Evolutionary conservation across 1,140 invertebrate species (phyloP).

Genomic region (Piezodorus guildinii): DNA sequence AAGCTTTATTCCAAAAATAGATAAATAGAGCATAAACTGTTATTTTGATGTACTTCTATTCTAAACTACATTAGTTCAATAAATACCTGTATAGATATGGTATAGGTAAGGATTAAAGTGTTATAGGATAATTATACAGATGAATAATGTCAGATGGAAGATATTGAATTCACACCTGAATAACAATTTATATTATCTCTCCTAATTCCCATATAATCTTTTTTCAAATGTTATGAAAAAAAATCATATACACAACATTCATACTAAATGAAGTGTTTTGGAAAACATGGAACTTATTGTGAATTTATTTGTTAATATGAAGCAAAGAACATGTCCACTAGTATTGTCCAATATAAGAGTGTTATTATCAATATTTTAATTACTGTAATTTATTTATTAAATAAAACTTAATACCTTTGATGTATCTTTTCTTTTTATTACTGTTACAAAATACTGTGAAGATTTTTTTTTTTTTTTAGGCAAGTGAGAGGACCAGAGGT

Average conservation of each 20-base stretch:
- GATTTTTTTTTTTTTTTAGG: too few relatives aligned
- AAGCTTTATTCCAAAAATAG: constrained; percentile 1
- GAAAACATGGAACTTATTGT: constrained; percentile 14
- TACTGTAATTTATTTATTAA: constrained; percentile 30
- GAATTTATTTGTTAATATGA: constrained; percentile 26
- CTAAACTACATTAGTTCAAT: constrained; percentile 24
- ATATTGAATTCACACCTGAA: neutral
- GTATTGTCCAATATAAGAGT: constrained; percentile 27
- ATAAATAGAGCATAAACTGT: constrained; percentile 1
- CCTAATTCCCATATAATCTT: neutral
- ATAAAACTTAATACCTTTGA: constrained; percentile 28
- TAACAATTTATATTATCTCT: constrained; percentile 2
- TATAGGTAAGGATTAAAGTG: constrained; percentile 17
- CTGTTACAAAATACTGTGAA: too few relatives aligned
- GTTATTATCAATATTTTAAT: constrained; percentile 29
- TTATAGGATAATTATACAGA: constrained; percentile 16
- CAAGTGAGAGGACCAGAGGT: too few relatives aligned
- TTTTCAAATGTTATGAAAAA: constrained; percentile 8
- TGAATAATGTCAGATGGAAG: constrained; percentile 13
- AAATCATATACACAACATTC: constrained; percentile 19
- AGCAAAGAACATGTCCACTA: constrained; percentile 27
- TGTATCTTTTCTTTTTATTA: constrained; percentile 17
- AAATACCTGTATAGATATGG: constrained; percentile 23
- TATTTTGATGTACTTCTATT: constrained; percentile 23
- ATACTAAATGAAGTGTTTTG: constrained; percentile 12